phyloP scores from a whole-genome alignment of 1,140 invertebrate genomes.

The Branchinecta lynchi region DNA sequence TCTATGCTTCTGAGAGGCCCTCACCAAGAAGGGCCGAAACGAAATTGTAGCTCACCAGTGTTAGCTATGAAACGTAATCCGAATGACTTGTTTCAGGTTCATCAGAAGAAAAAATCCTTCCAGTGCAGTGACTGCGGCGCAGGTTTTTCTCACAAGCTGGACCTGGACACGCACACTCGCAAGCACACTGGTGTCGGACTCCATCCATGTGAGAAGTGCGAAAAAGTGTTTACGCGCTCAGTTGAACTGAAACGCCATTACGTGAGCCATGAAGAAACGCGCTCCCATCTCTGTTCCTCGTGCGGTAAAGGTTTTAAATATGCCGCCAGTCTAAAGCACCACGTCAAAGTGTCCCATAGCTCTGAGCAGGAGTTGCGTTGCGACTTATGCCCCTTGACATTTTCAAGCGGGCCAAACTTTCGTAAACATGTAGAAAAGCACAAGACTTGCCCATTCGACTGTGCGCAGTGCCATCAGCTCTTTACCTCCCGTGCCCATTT shows the following conservation, averaged over 20 bases:
- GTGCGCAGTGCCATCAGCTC: not conserved
- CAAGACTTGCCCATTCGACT: not conserved
- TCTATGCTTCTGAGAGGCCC: no score
- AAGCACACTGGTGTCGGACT: not conserved
- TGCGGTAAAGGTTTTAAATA: slow-evolving; percentile 7
- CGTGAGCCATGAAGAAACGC: not conserved
- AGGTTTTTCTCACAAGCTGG: not conserved
- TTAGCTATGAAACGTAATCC: no score
- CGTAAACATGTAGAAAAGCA: not conserved
- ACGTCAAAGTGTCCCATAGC: not conserved
- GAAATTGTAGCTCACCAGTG: no score
- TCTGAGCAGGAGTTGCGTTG: not conserved
- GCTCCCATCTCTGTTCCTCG: not conserved
- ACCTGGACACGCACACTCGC: not conserved
- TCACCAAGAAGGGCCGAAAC: no score
- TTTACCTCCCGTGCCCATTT: not conserved
- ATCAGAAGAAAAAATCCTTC: not conserved
- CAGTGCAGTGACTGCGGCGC: not conserved
- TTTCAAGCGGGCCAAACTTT: not conserved
- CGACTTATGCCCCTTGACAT: not conserved
- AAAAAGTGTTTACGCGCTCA: not conserved
- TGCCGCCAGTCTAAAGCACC: not conserved
- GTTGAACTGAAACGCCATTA: not conserved
- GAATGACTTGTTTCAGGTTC: not conserved
- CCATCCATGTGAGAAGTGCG: not conserved